phyloP scores from a whole-genome alignment of 2,888 invertebrate species.

The Leptogaster cylindrica region DNA sequence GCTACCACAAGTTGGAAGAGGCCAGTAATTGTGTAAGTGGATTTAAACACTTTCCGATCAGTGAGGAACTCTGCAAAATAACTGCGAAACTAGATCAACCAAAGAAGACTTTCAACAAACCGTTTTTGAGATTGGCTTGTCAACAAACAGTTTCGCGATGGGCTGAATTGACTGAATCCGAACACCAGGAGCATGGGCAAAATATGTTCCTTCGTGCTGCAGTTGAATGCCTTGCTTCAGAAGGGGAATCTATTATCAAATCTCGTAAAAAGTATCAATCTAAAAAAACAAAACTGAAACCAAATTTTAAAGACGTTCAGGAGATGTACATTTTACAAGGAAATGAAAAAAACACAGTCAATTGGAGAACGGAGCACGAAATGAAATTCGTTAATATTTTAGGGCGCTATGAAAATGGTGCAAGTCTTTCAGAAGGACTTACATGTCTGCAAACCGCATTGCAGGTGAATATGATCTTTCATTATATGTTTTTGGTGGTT shows the following conservation, averaged over 20 bases:
- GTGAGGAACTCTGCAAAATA: conserved; percentile 59
- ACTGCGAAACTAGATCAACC: conserved; percentile 49
- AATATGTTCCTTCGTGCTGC: conserved; percentile 69
- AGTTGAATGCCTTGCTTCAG: conserved; percentile 67
- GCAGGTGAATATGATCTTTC: conserved; percentile 57
- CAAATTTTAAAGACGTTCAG: neutral
- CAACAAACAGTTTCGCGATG: conserved; percentile 70
- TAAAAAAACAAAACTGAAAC: no score
- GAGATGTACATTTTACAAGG: conserved; percentile 45
- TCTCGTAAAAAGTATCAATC: no score
- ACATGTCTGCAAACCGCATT: conserved; percentile 62
- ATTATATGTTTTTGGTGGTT: neutral
- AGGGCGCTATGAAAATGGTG: conserved; percentile 51
- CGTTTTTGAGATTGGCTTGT: conserved; percentile 76
- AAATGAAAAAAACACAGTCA: conserved; percentile 32
- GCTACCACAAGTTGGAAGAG: conserved; percentile 74
- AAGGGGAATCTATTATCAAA: conserved; percentile 56
- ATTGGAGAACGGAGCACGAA: conserved; percentile 52
- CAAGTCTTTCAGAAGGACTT: conserved; percentile 58
- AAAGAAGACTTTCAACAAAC: conserved; percentile 65
- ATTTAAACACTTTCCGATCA: conserved; percentile 74
- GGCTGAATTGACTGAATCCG: conserved; percentile 61
- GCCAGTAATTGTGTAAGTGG: conserved; percentile 24
- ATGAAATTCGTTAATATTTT: conserved; percentile 49
- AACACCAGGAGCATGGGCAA: conserved; percentile 60